Evolutionary conservation across 2,113 vertebrate species (phyloP).

Genomic region (Pimephales promelas): DNA sequence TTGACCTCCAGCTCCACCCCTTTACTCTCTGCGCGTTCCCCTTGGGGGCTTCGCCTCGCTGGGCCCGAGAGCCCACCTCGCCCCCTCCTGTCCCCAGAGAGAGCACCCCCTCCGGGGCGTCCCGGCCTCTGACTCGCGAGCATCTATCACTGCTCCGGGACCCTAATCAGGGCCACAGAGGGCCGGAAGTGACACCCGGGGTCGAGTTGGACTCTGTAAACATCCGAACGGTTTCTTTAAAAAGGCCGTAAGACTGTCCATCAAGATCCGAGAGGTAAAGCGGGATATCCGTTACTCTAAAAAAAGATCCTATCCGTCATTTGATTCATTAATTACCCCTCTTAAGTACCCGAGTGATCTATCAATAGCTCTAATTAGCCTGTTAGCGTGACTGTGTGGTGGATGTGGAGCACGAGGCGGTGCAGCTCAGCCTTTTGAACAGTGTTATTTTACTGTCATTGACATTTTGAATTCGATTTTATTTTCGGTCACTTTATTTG

Average conservation of each 20-base stretch:
- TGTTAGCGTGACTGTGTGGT: conserved; percentile 10
- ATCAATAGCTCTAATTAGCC: conserved; percentile 23
- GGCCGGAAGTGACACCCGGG: conserved; percentile 72
- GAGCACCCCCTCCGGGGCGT: conserved; percentile 64
- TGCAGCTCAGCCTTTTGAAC: background rate
- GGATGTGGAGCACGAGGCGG: background rate
- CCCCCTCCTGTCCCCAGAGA: conserved; percentile 69
- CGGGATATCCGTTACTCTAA: conserved; percentile 68
- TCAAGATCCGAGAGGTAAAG: conserved; percentile 67
- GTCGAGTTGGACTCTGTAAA: conserved; percentile 79
- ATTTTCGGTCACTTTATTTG: too few relatives aligned
- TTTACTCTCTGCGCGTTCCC: conserved; percentile 72
- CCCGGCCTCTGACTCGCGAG: conserved; percentile 72
- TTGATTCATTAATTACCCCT: conserved; percentile 15
- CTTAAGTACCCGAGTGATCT: background rate
- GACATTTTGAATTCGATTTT: too few relatives aligned
- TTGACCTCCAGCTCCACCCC: conserved; percentile 64
- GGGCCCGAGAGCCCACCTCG: conserved; percentile 37
- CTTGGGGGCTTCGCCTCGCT: background rate
- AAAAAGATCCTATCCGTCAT: conserved; percentile 62
- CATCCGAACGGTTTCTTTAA: conserved; percentile 77
- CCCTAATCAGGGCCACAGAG: conserved; percentile 75
- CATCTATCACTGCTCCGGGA: conserved; percentile 79
- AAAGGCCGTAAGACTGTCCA: conserved; percentile 70
- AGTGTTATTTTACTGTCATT: background rate